Base-by-base conservation (phyloP, 1,140 invertebrate species). In the Vanessa atalanta region DNA sequence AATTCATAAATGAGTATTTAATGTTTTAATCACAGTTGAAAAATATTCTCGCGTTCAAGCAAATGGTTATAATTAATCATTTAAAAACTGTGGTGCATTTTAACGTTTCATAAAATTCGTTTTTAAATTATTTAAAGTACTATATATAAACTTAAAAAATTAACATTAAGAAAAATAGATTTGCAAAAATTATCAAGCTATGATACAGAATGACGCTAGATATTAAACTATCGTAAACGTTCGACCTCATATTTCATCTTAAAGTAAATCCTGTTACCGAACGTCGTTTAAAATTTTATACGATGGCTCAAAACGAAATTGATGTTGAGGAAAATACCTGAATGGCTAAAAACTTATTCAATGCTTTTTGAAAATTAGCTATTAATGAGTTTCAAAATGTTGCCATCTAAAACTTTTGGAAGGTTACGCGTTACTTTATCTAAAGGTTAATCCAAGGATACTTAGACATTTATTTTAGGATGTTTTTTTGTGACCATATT, bases 401-500 rank as follows among this genome's bases (percentile, higher is more conserved):
- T 50, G 48, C 48, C 4, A 50, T 50, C 37, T 43, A 43, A 43
- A 1, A 43, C 37, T 43, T 43, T 11, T 3, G 37, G 9, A 43
- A 11, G 26, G 26, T 31, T 4, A 31, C 26, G 26, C 6, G 37
- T 43, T 43, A 43, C 37, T 43, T 43, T 43, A 43, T 43, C 37
- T 43, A 9, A 43, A 43, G 37, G 37, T 37, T 4, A 43, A 1
- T 43, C 7, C 31, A 37, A 37, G 31, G 31, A 37, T 7, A 1
- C 20, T 20, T 20, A 20, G 20, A 37, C 7, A 50, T 50, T 50
- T 9, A 50, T 51, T 51, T 51, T 43, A 43, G 37, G 37, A n/a
- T 51, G 13, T 14, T 12, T n/a, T 15, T n/a, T 61, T 61, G 76
- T 80, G 72, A 80, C 75, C 79, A 73, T 70, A 57, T 78, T 80